Base-by-base conservation (phyloP, 2,888 invertebrate species). In the Pristionchus entomophagus region DNA sequence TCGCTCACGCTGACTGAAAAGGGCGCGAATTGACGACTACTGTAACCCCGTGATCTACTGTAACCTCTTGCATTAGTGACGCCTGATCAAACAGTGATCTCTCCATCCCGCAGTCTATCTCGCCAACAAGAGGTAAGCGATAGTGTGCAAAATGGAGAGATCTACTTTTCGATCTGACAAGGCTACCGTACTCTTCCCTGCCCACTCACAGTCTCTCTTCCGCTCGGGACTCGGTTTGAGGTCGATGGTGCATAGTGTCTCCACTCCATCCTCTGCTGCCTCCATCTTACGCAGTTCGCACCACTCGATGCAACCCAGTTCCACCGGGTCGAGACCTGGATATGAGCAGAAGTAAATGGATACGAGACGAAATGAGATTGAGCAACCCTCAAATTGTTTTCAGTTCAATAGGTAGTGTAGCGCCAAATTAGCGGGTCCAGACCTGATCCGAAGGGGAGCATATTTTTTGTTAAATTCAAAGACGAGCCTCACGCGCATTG, bases 211-310 rank as follows among this genome's bases (percentile, higher is more conserved):
- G 86, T 92, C 92, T 88, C 93, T 86, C 26, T 86, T 89, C 29
- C 93, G 86, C 86, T 92, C 89, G 10, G 93, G 93, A 84, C 91
- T 91, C 51, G 91, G 91, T 77, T 91, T 92, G 88, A 90, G 89
- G 41, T 91, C 91, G 69, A 89, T 90, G 38, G 90, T 89, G 86
- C 91, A 91, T 78, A 90, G 92, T 4, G 92, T 93, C 10, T 91
- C 91, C 19, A 91, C 89, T 32, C 90, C 91, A 85, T 93, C 92
- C 38, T 90, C 89, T 19, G 88, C 87, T n/a, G 92, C 92, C 73
- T 90, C 89, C 87, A 91, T 88, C 62, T 87, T 88, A 2, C 91
- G 88, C 62, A 93, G 87, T 81, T 90, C 90, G 32, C 92, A 89
- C 90, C 91, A 93, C 78, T 91, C 89, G n/a, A 92, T 91, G 6